Conservation (phyloP, 2,113 vertebrate genomes). For the Deroptyus accipitrinus region DNA sequence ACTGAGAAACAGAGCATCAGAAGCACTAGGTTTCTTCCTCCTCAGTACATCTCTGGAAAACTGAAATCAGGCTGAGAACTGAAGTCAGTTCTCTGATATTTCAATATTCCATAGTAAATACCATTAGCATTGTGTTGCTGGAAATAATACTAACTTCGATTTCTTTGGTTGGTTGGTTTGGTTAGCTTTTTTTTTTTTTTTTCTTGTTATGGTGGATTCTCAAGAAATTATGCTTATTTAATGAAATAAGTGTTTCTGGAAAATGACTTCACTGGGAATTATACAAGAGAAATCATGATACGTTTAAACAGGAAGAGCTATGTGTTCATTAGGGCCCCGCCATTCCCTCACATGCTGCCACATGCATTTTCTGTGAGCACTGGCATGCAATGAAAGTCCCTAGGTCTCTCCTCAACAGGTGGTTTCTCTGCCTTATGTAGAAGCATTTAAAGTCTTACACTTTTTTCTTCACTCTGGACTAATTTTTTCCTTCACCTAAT, state of each 20-base stretch:
- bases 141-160: neutral
- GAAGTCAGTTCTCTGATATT: neutral
- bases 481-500: neutral
- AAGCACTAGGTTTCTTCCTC: neutral
- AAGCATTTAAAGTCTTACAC: neutral
- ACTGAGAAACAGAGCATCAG: neutral
- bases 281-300: neutral
- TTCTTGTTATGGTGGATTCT: neutral
- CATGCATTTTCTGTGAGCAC: neutral
- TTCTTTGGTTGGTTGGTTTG: neutral
- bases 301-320: neutral
- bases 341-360: neutral
- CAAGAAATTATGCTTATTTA: neutral
- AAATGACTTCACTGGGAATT: neutral
- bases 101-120: neutral
- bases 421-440: neutral
- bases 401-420: neutral
- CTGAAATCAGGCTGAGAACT: neutral
- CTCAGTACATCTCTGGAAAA: neutral
- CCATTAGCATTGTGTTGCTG: neutral
- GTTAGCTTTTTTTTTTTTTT: neutral
- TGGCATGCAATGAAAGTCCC: rapidly evolving
- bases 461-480: neutral
- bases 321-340: neutral
- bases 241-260: neutral